phyloP scores from a whole-genome alignment of 2,113 vertebrate species.

The Leucoraja erinaceus region DNA sequence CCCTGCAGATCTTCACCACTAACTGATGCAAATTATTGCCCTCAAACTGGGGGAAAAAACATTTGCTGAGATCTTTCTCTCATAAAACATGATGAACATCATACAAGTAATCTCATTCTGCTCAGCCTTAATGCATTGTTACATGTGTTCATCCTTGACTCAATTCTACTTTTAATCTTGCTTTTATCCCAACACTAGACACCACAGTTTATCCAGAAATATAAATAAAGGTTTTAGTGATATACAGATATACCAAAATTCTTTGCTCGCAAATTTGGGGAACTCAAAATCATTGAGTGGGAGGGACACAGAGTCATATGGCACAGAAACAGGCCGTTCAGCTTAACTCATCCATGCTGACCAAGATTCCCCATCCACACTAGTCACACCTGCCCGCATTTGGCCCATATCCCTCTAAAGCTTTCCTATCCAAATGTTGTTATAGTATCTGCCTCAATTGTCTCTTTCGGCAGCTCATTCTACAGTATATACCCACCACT shows the following conservation, averaged over 20 bases:
- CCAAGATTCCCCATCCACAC: no score
- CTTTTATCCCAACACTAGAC: not conserved
- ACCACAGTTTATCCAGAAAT: no score
- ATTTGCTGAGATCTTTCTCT: not conserved
- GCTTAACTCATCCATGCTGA: no score
- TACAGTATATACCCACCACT: no score
- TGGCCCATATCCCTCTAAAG: no score
- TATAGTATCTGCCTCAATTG: no score
- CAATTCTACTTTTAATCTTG: not conserved
- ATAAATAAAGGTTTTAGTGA: not conserved
- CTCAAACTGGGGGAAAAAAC: slow-evolving; percentile 65
- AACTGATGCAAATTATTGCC: slow-evolving; percentile 69
- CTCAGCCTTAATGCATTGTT: not conserved
- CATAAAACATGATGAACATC: not conserved
- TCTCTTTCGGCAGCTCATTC: no score
- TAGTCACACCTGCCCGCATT: no score
- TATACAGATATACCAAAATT: not conserved
- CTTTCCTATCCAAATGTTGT: no score
- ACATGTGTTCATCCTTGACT: not conserved
- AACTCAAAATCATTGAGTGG: not conserved
- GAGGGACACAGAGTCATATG: no score
- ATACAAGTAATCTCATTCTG: not conserved
- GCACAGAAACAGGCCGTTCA: no score
- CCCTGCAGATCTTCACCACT: slow-evolving; percentile 78
- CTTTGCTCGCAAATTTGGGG: not conserved